These are phyloP conservation scores for Micrastur ruficollis DNA, from an alignment of 2,797 vertebrate species.

Conservation along the genomic window DNA sequence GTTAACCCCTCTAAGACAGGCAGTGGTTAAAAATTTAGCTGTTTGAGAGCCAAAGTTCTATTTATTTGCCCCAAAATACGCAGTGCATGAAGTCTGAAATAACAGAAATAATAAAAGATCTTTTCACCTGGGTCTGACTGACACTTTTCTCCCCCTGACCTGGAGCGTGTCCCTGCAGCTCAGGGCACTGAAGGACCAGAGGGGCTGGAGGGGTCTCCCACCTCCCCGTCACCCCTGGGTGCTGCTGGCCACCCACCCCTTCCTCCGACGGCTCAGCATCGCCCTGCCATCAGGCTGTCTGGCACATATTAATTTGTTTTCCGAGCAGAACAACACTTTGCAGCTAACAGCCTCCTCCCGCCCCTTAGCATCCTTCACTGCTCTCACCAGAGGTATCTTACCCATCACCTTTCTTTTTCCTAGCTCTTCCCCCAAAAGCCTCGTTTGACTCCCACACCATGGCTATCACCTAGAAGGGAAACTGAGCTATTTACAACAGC, in stretches of 20 bases:
- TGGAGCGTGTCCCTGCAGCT: background rate
- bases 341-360: background rate
- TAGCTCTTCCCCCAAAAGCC: background rate
- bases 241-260: background rate
- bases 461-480: background rate
- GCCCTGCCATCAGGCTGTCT: background rate
- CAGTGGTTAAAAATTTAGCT: background rate
- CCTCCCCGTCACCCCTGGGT: background rate
- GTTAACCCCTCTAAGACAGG: background rate
- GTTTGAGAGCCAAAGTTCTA: background rate
- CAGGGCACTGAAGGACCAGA: background rate
- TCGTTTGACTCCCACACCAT: rapidly evolving
- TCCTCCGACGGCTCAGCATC: background rate
- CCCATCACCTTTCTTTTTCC: background rate
- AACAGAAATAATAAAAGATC: rapidly evolving
- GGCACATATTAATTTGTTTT: background rate
- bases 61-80: background rate
- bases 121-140: rapidly evolving
- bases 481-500: background rate
- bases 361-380: too few species aligned
- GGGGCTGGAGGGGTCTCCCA: background rate
- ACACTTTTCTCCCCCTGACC: background rate
- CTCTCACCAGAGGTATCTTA: background rate
- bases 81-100: background rate
- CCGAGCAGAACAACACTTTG: background rate